phyloP scores from a whole-genome alignment of 1,140 invertebrate species.

The Lucilia sericata region DNA sequence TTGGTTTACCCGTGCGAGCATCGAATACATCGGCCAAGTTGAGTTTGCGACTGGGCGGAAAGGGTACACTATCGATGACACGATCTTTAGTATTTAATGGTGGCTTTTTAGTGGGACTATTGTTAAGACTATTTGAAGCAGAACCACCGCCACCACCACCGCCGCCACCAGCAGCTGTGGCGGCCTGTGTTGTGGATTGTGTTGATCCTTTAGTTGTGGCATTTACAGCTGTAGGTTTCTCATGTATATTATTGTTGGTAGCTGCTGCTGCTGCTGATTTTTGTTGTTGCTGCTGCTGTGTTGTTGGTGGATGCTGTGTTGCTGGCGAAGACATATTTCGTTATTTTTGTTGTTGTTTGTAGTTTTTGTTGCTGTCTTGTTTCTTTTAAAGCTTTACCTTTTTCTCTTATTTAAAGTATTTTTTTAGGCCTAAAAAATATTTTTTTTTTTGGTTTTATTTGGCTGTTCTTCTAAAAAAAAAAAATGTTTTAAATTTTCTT shows the following conservation, averaged over 20 bases:
- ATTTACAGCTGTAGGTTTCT: constrained; percentile 45
- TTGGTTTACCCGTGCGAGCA: constrained; percentile 90
- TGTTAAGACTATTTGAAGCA: constrained; percentile 8
- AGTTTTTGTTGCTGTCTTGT: neutral
- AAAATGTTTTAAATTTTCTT: constrained; percentile 13
- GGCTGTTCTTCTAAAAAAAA: neutral
- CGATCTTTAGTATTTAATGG: constrained; percentile 65
- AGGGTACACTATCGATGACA: constrained; percentile 80
- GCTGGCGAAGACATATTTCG: constrained; percentile 47
- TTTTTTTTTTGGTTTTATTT: constrained; percentile 8
- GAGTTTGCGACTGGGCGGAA: constrained; percentile 97
- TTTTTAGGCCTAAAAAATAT: neutral
- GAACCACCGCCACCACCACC: constrained; percentile 45
- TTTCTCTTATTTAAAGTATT: constrained; percentile 1
- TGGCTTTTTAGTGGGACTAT: constrained; percentile 61
- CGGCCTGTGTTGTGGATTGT: constrained; percentile 27
- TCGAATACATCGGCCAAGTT: constrained; percentile 97
- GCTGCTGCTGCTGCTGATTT: constrained; percentile 49
- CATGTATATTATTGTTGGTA: constrained; percentile 52
- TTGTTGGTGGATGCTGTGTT: constrained; percentile 45
- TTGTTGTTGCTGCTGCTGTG: constrained; percentile 52
- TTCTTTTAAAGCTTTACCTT: constrained; percentile 31
- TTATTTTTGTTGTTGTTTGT: constrained; percentile 4
- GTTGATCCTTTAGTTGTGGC: constrained; percentile 3
- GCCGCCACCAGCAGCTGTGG: constrained; percentile 23